These are phyloP conservation scores for Limnephilus lunatus DNA, from an alignment of 2,888 invertebrate genomes.

Conservation along the genomic window DNA sequence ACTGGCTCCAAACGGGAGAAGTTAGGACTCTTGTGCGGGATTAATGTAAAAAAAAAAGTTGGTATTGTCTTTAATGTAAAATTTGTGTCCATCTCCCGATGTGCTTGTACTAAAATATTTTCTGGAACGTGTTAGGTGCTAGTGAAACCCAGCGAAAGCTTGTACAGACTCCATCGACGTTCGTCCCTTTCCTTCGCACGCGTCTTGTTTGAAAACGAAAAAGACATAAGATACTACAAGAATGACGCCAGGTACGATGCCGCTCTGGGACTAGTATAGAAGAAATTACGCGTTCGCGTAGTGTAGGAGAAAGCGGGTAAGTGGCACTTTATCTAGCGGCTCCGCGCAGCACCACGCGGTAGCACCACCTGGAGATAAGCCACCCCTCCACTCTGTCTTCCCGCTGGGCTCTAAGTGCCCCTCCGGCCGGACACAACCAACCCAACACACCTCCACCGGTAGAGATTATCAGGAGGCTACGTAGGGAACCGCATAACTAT, in stretches of 20 bases:
- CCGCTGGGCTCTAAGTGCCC: slow-evolving; percentile 9
- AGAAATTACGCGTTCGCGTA: background rate
- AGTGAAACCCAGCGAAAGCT: no score
- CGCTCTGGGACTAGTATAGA: background rate
- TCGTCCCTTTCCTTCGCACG: no score
- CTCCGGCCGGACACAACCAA: background rate
- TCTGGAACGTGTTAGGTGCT: no score
- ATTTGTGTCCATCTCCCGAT: no score
- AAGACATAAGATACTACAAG: no score
- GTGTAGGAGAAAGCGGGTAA: background rate
- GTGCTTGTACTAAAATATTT: no score
- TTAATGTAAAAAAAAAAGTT: no score
- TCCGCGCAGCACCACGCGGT: background rate
- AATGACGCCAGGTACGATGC: no score
- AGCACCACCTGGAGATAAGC: background rate
- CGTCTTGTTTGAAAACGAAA: background rate
- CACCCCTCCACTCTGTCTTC: background rate
- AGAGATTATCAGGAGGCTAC: background rate
- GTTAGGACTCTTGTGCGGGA: no score
- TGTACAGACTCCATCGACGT: no score
- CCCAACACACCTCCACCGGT: background rate
- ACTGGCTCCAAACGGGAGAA: no score
- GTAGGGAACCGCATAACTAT: background rate
- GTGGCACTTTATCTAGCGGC: background rate
- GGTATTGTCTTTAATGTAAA: no score